Conservation (phyloP, 2,888 invertebrate genomes). For the Spicauda simplicius region DNA sequence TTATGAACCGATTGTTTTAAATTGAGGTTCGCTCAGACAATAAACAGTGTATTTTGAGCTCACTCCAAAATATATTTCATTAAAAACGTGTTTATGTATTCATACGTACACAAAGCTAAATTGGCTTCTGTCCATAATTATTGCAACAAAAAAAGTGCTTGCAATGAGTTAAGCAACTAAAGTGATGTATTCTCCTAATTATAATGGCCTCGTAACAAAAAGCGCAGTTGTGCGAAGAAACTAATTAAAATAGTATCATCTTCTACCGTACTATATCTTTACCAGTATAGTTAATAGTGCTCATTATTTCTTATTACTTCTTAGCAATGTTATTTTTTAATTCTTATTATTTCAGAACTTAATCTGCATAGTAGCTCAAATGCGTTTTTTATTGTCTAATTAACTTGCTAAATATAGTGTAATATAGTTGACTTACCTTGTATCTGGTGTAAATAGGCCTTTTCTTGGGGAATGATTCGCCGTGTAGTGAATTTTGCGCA, state of each 20-base stretch:
- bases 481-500: conserved; percentile 91
- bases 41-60: conserved; percentile 6
- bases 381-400: background rate
- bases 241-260: conserved; percentile 34
- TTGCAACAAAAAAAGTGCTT: conserved; percentile 6
- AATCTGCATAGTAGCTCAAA: background rate
- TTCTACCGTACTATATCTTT: conserved; percentile 13
- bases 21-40: conserved; percentile 18
- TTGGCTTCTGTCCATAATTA: background rate
- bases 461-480: conserved; percentile 88
- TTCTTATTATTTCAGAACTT: background rate
- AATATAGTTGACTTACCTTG: conserved; percentile 73
- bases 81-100: background rate
- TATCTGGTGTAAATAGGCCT: conserved; percentile 90
- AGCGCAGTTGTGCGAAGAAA: conserved; percentile 21
- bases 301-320: conserved; percentile 27
- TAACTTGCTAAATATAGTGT: background rate
- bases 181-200: conserved; percentile 12
- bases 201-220: conserved; percentile 30
- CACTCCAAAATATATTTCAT: background rate
- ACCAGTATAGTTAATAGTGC: conserved; percentile 17
- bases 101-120: background rate
- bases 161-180: conserved; percentile 12
- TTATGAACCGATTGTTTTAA: conserved; percentile 29
- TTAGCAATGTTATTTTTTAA: conserved; percentile 1